phyloP scores from a whole-genome alignment of 2,113 vertebrate genomes.

The Gallinago paraguaiae region DNA sequence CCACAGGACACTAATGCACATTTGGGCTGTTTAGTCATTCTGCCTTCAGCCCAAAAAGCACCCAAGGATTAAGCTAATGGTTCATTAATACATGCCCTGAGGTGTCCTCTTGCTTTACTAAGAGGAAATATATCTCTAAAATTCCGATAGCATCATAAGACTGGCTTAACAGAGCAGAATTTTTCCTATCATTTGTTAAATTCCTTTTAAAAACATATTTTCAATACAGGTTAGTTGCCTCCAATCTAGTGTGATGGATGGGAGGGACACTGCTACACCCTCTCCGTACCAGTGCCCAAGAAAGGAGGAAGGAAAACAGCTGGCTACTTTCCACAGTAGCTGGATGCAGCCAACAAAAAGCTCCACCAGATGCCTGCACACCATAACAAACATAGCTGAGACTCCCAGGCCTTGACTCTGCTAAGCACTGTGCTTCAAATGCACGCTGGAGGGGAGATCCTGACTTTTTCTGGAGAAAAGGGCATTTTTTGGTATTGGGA shows the following conservation, averaged over 20 bases:
- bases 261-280: background rate
- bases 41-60: background rate
- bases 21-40: slow-evolving; percentile 23
- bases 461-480: background rate
- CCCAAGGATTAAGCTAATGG: background rate
- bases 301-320: background rate
- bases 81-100: background rate
- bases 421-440: background rate
- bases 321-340: background rate
- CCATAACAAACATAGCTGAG: background rate
- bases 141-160: background rate
- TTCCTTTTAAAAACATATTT: background rate
- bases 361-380: accelerated
- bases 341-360: background rate
- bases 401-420: background rate
- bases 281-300: background rate
- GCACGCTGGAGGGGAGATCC: background rate
- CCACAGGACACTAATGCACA: background rate
- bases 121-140: slow-evolving; percentile 15
- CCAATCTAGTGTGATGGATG: background rate
- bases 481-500: background rate
- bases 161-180: background rate
- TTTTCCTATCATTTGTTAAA: background rate
- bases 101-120: slow-evolving; percentile 12
- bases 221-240: background rate